Base-by-base conservation (phyloP, 1,140 invertebrate species). In the Aphelenchoides fujianensis region DNA sequence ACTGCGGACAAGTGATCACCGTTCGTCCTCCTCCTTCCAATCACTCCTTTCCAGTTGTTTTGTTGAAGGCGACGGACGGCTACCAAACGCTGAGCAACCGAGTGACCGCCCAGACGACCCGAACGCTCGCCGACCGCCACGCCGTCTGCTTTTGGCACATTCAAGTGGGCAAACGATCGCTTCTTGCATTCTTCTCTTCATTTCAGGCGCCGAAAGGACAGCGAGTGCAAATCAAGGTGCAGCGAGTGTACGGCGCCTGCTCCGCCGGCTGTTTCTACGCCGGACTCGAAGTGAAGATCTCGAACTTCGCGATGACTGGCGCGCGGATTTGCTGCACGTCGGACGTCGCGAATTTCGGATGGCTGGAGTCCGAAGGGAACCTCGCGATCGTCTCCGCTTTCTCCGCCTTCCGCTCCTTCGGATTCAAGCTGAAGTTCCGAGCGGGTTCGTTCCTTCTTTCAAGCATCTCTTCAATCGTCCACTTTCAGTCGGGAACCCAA, bases 131-230 rank as follows among this genome's bases (percentile, higher is more conserved):
- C 12, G 63, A 81, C 2, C 32, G 75, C 30, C 74, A 76, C 64
- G 57, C 74, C 12, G 52, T 35, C 19, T 79, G 77, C 27, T 64
- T 57, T 72, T 79, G 77, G 77, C 74, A 76, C 35, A 76, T 76
- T 30, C 69, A 75, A 35, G 76, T 78, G 31, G 64, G 12, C 7
- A 66, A 66, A 66, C 23, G 12, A 66, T 9, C 37, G 37, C 9
- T 64, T 64, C 5, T 64, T 16, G 30, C 5, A 5, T 53, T 28
- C 5, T 59, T 5, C 19, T 27, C 30, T 52, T 12, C 12, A 19
- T 52, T 75, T 31, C 28, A 74, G 74, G 74, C 72, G 30, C 72
- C 72, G 41, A 35, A 35, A 19, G 76, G 72, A 41, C 74, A 66
- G 53, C 57, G 76, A 32, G 59, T 76, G 7, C 59, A 76, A 59